Percentiles rank a stretch among this genome's conserved stretches.
Evolutionary conservation across 53 echinoderm and acorn worm species (phyloP).

Genomic region (Henricia sp.): DNA sequence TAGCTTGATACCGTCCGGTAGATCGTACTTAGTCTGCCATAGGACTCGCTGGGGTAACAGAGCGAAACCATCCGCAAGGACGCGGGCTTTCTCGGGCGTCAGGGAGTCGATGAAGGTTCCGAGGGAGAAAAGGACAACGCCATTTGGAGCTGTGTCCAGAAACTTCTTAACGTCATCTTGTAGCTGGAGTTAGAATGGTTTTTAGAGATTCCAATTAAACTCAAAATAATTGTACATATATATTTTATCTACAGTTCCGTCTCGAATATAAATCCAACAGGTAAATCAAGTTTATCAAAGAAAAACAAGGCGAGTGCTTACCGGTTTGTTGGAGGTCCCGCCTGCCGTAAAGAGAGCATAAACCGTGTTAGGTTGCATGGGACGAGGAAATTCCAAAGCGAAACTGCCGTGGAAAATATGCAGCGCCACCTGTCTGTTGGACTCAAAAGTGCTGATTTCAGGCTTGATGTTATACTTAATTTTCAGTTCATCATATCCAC

Average conservation of each 20-base stretch:
- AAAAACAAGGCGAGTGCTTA: background rate
- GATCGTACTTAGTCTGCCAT: background rate
- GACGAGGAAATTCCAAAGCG: background rate
- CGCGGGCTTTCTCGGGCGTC: background rate
- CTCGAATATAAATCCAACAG: background rate
- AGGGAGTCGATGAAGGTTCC: background rate
- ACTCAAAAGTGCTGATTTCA: background rate
- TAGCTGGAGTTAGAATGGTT: background rate
- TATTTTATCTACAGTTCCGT: background rate
- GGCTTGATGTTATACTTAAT: slow-evolving; percentile 4
- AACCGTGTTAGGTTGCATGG: background rate
- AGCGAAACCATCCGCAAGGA: slow-evolving; percentile 6
- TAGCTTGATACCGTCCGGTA: background rate
- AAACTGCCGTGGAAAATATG: background rate
- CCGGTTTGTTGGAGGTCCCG: background rate
- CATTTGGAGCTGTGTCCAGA: background rate
- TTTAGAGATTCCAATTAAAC: background rate
- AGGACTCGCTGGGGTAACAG: background rate
- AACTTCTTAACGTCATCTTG: background rate
- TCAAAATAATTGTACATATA: background rate
- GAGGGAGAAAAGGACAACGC: slow-evolving; percentile 3
- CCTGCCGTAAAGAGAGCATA: background rate
- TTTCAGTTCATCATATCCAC: background rate
- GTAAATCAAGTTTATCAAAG: no score
- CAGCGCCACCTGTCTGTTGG: background rate